A percentile compares a stretch with the other conserved stretches of the same genome.
Evolutionary conservation across 64 coral and sea anemone genomes (phyloP).

Genomic region (Actinia equina): DNA sequence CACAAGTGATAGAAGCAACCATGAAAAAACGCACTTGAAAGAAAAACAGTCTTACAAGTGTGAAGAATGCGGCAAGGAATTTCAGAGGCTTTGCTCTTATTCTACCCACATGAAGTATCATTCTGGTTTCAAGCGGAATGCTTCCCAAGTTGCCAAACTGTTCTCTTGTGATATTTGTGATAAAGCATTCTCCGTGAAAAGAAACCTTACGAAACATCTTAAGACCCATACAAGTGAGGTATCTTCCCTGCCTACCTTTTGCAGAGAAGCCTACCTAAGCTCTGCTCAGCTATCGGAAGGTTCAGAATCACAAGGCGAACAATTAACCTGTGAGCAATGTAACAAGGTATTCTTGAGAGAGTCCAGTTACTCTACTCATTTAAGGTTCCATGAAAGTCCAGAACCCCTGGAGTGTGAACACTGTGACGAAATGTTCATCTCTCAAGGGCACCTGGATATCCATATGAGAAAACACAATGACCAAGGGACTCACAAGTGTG

Average conservation of each 20-base stretch:
- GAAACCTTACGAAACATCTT: background rate
- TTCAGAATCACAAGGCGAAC: background rate
- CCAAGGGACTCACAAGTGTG: background rate
- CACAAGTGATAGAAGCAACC: background rate
- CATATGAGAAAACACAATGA: background rate
- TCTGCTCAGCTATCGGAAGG: background rate
- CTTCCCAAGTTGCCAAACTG: background rate
- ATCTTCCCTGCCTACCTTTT: background rate
- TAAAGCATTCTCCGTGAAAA: background rate
- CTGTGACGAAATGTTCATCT: conserved; percentile 19
- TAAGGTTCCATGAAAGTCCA: conserved; percentile 20
- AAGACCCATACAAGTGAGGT: background rate
- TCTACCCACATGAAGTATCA: background rate
- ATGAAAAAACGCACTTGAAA: background rate
- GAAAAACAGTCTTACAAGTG: background rate
- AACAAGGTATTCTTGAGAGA: background rate
- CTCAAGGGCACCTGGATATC: background rate
- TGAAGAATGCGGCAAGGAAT: conserved; percentile 2
- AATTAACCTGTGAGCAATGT: conserved; percentile 6
- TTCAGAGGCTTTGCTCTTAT: background rate
- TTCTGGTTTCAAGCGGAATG: background rate
- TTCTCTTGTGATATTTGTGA: background rate
- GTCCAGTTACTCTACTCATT: background rate
- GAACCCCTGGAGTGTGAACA: background rate
- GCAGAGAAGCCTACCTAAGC: background rate